Evolutionary conservation across 2,797 vertebrate genomes (phyloP).

Genomic region (Pelochelys cantorii): DNA sequence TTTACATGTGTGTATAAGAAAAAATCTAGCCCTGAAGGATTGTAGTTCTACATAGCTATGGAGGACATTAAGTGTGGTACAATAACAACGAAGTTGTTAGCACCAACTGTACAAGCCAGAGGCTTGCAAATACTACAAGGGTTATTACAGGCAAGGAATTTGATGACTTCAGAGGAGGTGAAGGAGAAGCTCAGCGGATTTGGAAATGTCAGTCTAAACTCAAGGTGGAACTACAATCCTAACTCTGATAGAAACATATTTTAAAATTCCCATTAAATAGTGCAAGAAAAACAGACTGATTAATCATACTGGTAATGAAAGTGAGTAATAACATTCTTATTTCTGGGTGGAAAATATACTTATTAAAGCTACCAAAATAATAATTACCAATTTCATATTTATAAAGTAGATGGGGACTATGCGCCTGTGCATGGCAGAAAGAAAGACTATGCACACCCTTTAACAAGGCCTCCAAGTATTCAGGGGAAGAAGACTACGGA

Average conservation of each 20-base stretch:
- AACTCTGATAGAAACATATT: accelerated
- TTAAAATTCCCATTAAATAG: not conserved
- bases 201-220: not conserved
- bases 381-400: not conserved
- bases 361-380: not conserved
- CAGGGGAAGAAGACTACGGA: not conserved
- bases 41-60: not conserved
- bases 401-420: not conserved
- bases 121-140: not conserved
- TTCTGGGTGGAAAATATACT: not conserved
- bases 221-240: not conserved
- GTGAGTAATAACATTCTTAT: not conserved
- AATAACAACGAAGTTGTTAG: not conserved
- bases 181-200: not conserved
- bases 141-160: not conserved
- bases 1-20: not conserved
- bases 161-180: not conserved
- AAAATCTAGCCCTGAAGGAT: not conserved
- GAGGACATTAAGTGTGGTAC: not conserved
- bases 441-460: not conserved
- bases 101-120: not conserved
- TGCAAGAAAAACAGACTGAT: not conserved
- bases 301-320: not conserved
- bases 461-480: not conserved
- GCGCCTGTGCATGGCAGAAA: not conserved